Evolutionary conservation across 2,888 invertebrate genomes (phyloP), one percentile per base, ranked within the genome.

Genomic region (Ochropleura plecta): DNA sequence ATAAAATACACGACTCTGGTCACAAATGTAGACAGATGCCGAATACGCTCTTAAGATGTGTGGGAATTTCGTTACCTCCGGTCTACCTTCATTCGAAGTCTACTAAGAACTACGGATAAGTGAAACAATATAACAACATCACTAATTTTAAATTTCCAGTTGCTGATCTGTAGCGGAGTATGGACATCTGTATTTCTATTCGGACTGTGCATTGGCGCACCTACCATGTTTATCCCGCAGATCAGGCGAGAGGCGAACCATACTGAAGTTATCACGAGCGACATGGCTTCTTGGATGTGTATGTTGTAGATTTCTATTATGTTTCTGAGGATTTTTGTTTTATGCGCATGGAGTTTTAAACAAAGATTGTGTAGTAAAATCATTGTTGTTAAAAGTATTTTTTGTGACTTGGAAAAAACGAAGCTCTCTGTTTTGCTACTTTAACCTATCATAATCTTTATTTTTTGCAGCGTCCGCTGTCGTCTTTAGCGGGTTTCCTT

Each of bases 161-260:
- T 88, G 7, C 40, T 90, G 16, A 49, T 90, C 7, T 85, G 86
- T 64, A 86, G 83, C 14, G 88, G 86, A 68, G 82, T 87, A 55
- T 90, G 89, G 89, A 79, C 80, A 1, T 75, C 84, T 0, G 82
- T 77, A 53, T 90, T 90, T 44, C 44, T 86, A 20, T 81, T 73
- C 10, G 90, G 90, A 0, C 53, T 90, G 0, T 53, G 70, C 46
- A 42, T 85, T 1, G 89, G 90, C 0, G 89, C 89, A 4, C 90
- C 90, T 0, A 90, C 90, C 5, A 85, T 90, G 8, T 87, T 86
- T 69, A 90, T 90, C 10, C 88, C 90, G 0, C 89, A 90, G 71
- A 86, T 91, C 40, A 84, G 88, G 60, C 83, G 42, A 65, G 90
- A 91, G 55, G 85, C 81, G 8, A 90, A 90, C 62, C 84, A 86